Evolutionary conservation across 1,140 invertebrate genomes (phyloP).

Genomic region (Drosophila parabipectinata): DNA sequence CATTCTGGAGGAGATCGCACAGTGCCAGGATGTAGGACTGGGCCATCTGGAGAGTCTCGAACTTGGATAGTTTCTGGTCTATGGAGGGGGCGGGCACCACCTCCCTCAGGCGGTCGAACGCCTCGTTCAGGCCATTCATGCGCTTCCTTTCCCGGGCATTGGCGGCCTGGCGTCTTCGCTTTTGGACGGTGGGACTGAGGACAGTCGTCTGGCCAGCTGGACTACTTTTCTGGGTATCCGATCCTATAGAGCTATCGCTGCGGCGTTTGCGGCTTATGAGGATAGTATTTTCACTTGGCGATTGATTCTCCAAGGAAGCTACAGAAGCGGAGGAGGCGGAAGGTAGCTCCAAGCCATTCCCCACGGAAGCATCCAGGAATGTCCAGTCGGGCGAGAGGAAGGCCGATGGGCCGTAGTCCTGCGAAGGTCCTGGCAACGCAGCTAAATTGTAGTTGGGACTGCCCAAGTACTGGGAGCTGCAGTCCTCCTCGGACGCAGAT

Average conservation of each 20-base stretch:
- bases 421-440: slow-evolving; percentile 10
- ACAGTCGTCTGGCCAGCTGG: slow-evolving; percentile 14
- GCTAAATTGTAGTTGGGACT: slow-evolving; percentile 68
- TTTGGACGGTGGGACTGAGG: slow-evolving; percentile 86
- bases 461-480: slow-evolving; percentile 66
- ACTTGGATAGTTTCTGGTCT: slow-evolving; percentile 93
- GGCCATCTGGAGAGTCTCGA: slow-evolving; percentile 95
- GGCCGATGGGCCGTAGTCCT: slow-evolving; percentile 37
- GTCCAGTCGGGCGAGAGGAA: slow-evolving; percentile 64
- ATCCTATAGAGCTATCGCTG: slow-evolving; percentile 8
- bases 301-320: neutral
- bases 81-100: slow-evolving; percentile 92
- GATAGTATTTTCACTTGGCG: neutral
- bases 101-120: slow-evolving; percentile 91
- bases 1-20: slow-evolving; percentile 86
- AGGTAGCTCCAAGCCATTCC: slow-evolving; percentile 6
- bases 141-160: slow-evolving; percentile 91
- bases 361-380: slow-evolving; percentile 38
- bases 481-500: slow-evolving; percentile 67
- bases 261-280: neutral
- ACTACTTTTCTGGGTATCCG: slow-evolving; percentile 21
- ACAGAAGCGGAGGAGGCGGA: neutral
- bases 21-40: slow-evolving; percentile 92
- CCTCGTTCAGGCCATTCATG: slow-evolving; percentile 93
- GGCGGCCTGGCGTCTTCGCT: slow-evolving; percentile 88